Evolutionary conservation across 2,113 vertebrate genomes (phyloP).

Genomic region (Anarrhichthys ocellatus): DNA sequence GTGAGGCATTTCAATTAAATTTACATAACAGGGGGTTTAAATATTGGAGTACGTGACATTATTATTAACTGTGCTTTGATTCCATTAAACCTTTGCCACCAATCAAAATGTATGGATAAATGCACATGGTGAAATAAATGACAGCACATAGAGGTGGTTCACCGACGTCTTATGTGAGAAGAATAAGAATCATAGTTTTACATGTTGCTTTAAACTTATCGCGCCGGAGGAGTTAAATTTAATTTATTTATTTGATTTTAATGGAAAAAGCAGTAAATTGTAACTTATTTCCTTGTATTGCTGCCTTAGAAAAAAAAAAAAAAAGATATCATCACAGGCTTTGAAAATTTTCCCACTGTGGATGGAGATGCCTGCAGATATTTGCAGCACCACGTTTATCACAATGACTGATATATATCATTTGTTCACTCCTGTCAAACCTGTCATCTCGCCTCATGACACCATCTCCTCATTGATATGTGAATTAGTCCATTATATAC

Average conservation of each 20-base stretch:
- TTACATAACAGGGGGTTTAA: neutral
- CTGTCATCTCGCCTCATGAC: slow-evolving; percentile 1
- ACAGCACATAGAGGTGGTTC: neutral
- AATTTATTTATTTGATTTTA: slow-evolving; percentile 4
- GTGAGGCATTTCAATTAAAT: neutral
- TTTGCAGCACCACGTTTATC: neutral
- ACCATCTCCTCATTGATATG: neutral
- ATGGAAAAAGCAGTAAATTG: slow-evolving; percentile 15
- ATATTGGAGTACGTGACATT: too few relatives aligned
- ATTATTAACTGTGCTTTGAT: too few relatives aligned
- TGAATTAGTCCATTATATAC: slow-evolving; percentile 10
- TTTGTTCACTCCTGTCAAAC: slow-evolving; percentile 10
- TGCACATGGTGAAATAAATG: too few relatives aligned
- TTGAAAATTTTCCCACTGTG: slow-evolving; percentile 29
- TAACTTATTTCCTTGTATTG: slow-evolving; percentile 34
- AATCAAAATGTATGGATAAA: neutral
- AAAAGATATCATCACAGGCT: neutral
- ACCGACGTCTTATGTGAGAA: slow-evolving; percentile 7
- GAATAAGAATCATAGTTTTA: slow-evolving; percentile 1
- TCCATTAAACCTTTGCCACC: too few relatives aligned
- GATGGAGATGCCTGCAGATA: slow-evolving; percentile 16
- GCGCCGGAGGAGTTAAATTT: neutral
- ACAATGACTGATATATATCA: neutral
- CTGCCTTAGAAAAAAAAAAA: neutral
- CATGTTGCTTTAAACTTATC: slow-evolving; percentile 8